phyloP scores from a whole-genome alignment of 2,797 vertebrate species.

The Rhyacichthys aspro region DNA sequence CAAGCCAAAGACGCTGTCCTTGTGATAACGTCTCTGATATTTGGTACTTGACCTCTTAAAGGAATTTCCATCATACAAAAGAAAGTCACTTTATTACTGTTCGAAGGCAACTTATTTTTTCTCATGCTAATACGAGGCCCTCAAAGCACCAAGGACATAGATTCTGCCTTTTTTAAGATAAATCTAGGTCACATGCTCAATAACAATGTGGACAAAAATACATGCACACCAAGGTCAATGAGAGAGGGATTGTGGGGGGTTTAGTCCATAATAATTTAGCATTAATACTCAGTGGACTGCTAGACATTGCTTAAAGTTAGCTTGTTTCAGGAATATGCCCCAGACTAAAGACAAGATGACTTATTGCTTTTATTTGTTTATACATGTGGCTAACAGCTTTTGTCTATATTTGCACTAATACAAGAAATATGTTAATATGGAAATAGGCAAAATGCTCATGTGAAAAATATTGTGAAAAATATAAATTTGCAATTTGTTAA shows the following conservation, averaged over 20 bases:
- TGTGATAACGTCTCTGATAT: conserved; percentile 3
- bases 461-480: too few species aligned
- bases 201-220: conserved; percentile 23
- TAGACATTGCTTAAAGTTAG: too few species aligned
- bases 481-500: too few species aligned
- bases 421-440: too few species aligned
- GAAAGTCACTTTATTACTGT: not conserved
- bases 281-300: not conserved
- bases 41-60: not conserved
- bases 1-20: not conserved
- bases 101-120: not conserved
- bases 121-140: not conserved
- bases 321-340: too few species aligned
- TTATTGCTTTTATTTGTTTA: too few species aligned
- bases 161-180: conserved; percentile 1
- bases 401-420: too few species aligned
- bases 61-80: not conserved
- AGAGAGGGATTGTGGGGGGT: not conserved
- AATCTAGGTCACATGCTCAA: conserved; percentile 23
- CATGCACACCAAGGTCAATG: conserved; percentile 14
- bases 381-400: too few species aligned
- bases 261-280: conserved; percentile 9
- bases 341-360: too few species aligned
- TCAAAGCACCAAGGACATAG: conserved; percentile 2
- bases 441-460: too few species aligned